These are phyloP conservation scores for Ascidia mentula DNA, from an alignment of 23 tunicate genomes.

Conservation along the genomic window DNA sequence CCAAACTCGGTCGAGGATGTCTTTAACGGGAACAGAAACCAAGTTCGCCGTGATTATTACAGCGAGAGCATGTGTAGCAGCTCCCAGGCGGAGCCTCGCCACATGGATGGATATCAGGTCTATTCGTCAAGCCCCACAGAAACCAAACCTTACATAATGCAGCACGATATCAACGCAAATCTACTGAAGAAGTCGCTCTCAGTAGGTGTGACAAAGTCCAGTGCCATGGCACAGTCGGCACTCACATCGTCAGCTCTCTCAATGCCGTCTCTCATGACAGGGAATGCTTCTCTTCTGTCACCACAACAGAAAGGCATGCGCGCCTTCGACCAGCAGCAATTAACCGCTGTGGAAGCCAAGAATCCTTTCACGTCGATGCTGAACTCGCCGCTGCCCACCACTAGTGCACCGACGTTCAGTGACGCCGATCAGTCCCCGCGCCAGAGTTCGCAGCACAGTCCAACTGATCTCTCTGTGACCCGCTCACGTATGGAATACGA, in stretches of 20 bases:
- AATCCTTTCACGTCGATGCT: slow-evolving; percentile 47
- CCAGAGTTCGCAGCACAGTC: slow-evolving; percentile 37
- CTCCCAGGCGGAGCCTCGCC: not conserved
- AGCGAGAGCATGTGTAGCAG: not conserved
- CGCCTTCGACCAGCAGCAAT: slow-evolving; percentile 18
- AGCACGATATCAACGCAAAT: slow-evolving; percentile 15
- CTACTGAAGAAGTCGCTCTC: slow-evolving; percentile 36
- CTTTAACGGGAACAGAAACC: not conserved
- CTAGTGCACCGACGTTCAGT: not conserved
- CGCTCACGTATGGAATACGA: slow-evolving; percentile 25
- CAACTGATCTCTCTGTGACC: slow-evolving; percentile 61
- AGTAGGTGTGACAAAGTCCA: slow-evolving; percentile 17
- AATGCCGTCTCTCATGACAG: slow-evolving; percentile 10
- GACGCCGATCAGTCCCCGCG: slow-evolving; percentile 16
- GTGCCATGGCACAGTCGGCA: slow-evolving; percentile 22
- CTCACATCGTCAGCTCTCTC: slow-evolving; percentile 7
- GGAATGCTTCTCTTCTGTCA: slow-evolving; percentile 10
- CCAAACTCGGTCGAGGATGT: slow-evolving; percentile 29
- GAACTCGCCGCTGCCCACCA: slow-evolving; percentile 33
- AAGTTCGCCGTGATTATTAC: not conserved
- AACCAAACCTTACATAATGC: slow-evolving; percentile 36
- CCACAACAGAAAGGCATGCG: slow-evolving; percentile 27
- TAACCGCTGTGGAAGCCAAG: slow-evolving; percentile 17
- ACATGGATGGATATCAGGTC: not conserved
- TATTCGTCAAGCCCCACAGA: slow-evolving; percentile 11